Base-by-base conservation (phyloP, 2,113 vertebrate genomes). In the Agapornis roseicollis region DNA sequence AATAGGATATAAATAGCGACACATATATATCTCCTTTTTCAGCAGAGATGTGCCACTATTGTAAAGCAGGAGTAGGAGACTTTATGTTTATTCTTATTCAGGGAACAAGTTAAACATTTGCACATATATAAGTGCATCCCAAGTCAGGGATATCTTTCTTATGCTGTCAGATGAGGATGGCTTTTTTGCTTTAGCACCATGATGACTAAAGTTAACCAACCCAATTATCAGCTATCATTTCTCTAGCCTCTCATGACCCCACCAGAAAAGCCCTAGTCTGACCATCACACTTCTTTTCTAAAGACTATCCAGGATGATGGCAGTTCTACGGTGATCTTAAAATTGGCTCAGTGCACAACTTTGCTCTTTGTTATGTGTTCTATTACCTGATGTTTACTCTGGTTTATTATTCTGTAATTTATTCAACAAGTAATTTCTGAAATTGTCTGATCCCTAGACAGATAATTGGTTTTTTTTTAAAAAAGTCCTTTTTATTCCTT, bases 41-140 rank as follows among this genome's bases (percentile, higher is more conserved):
- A 82, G 49, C 53, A 82, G 33, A 72, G 31, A 18, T 85, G 46
- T 80, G 56, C n/a, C 56, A 50, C n/a, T 72, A 2, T 74, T 91
- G 39, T 89, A 52, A 86, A 80, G 42, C 66, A 69, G 24, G 89
- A 69, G 5, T 31, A 41, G 39, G 61, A 94, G 49, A 73, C 23
- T 72, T 94, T 89, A n/a, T 89, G 37, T 91, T 80, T 91, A 77
- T 85, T 28, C 50, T 82, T 92, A 55, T 69, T 87, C 63, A 70
- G 68, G 63, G 42, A 93, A 73, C 3, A 12, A 89, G 42, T 91
- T 80, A 37, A 70, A 80, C 58, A 49, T 69, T 33, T 93, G 8
- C n/a, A 65, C 11, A 61, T 90, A 55, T 7, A 61, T 70, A 72
- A 80, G 74, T 58, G 19, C 31, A 7, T 88, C 35, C 41, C 31